phyloP scores from a whole-genome alignment of 2,113 vertebrate species.

The Phoxinus phoxinus region DNA sequence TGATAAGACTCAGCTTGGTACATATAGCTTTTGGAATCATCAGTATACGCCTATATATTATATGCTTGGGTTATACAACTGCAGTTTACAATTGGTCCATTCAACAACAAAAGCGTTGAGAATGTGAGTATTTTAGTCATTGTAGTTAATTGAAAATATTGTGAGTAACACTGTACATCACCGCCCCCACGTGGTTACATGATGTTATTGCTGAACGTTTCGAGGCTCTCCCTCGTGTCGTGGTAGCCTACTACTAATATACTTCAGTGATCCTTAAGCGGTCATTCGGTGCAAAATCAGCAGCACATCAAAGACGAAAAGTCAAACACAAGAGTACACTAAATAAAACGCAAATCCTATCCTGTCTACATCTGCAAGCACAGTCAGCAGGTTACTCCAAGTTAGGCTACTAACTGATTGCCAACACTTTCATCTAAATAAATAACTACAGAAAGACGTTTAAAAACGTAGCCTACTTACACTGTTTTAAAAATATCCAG shows the following conservation, averaged over 20 bases:
- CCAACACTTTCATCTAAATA: neutral
- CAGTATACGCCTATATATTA: too few relatives aligned
- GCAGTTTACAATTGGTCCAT: neutral
- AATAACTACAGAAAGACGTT: neutral
- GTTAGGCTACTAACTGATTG: neutral
- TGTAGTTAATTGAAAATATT: neutral
- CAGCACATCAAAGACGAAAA: too few relatives aligned
- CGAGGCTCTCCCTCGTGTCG: neutral
- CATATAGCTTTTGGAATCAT: neutral
- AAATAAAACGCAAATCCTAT: too few relatives aligned
- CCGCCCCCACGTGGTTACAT: slow-evolving; percentile 38
- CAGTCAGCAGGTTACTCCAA: neutral
- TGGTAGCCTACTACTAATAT: neutral
- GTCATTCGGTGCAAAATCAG: neutral
- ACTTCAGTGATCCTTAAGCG: neutral
- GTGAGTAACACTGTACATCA: slow-evolving; percentile 12
- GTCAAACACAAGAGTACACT: too few relatives aligned
- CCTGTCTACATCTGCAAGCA: neutral
- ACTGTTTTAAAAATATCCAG: neutral
- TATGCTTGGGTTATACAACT: neutral
- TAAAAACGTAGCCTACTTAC: neutral
- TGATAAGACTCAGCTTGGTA: neutral
- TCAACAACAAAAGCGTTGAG: neutral
- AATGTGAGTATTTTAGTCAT: neutral
- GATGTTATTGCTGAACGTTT: neutral